A percentile compares a stretch with the other conserved stretches of the same genome.
Evolutionary conservation across 2,113 vertebrate genomes (phyloP).

Genomic region (Vombatus ursinus): DNA sequence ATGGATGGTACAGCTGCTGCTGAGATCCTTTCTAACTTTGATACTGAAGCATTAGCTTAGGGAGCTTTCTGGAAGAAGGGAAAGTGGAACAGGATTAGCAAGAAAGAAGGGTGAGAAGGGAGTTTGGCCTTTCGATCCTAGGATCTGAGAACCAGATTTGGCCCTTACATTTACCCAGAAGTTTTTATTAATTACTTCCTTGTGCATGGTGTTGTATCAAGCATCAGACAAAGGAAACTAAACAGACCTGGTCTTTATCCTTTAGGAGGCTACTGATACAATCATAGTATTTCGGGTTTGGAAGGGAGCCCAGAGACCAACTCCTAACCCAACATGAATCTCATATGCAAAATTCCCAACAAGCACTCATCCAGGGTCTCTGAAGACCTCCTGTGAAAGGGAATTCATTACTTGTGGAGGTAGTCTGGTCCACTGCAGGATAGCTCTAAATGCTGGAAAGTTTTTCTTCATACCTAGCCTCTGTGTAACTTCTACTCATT

Average conservation of each 20-base stretch:
- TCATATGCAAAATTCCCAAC: too few relatives aligned
- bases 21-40: not conserved
- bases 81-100: not conserved
- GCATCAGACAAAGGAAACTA: not conserved
- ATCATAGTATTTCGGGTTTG: not conserved
- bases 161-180: not conserved
- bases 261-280: slow-evolving; percentile 1
- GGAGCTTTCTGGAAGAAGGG: not conserved
- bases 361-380: not conserved
- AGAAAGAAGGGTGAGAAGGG: not conserved
- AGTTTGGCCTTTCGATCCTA: not conserved
- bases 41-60: not conserved
- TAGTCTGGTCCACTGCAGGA: too few relatives aligned
- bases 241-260: not conserved
- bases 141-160: not conserved
- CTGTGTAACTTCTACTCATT: too few relatives aligned
- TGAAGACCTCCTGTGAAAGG: not conserved
- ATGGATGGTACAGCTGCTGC: not conserved
- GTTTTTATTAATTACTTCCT: slow-evolving; percentile 2
- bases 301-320: not conserved
- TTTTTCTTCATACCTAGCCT: too few relatives aligned
- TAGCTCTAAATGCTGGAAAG: too few relatives aligned
- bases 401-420: too few relatives aligned
- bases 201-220: not conserved
- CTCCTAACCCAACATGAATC: not conserved